phyloP scores from a whole-genome alignment of 2,797 vertebrate species.

The Karalla daura region DNA sequence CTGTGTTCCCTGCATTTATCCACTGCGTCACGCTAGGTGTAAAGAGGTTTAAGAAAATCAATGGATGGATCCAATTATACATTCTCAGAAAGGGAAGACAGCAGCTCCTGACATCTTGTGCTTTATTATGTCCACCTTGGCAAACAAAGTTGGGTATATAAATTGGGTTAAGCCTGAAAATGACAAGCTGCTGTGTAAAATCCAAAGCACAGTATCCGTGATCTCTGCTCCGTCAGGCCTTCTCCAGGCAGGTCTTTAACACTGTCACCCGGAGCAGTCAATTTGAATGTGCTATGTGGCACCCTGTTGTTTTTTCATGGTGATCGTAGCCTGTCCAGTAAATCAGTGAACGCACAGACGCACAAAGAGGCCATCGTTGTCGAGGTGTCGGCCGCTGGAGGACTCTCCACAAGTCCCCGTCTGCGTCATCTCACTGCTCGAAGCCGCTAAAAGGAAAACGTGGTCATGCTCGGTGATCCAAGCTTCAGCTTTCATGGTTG shows the following conservation, averaged over 20 bases:
- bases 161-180: constrained; percentile 21
- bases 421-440: constrained; percentile 17
- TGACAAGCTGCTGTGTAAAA: constrained; percentile 23
- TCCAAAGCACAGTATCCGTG: neutral
- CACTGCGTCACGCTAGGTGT: no score
- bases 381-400: constrained; percentile 21
- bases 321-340: constrained; percentile 25
- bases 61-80: no score
- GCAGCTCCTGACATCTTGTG: no score
- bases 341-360: constrained; percentile 3
- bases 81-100: no score
- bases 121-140: no score
- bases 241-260: constrained; percentile 2
- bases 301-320: constrained; percentile 25
- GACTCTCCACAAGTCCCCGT: constrained; percentile 18
- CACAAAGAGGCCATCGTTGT: constrained; percentile 12
- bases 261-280: constrained; percentile 7
- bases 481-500: constrained; percentile 27
- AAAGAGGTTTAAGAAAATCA: no score
- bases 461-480: constrained; percentile 62
- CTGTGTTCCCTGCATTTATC: no score
- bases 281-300: constrained; percentile 1
- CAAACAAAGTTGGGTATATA: no score
- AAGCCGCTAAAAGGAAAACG: constrained; percentile 68
- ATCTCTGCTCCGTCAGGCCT: neutral